Evolutionary conservation across 2,888 invertebrate species (phyloP), one percentile per base, ranked within the genome.

Genomic region (Baccha elongata): DNA sequence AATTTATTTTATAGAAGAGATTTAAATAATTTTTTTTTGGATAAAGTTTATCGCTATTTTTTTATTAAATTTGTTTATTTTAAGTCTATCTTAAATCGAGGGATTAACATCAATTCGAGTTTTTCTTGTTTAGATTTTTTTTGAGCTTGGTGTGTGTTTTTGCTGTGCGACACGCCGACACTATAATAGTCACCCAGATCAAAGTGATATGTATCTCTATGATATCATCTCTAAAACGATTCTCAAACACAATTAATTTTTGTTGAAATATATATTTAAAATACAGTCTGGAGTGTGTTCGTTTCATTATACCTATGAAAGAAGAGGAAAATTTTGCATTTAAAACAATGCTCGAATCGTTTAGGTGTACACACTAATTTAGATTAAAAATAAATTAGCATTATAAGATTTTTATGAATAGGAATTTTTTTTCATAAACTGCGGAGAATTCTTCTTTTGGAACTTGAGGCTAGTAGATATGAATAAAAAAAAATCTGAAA

Each of bases 171-270:
- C 42, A 15, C 5, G 10, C 3, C 35, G 11, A 35, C 13, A 29
- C 17, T 29, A 3, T 23, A 40, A n/a, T 19, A 1, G 10, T 44
- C 15, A 4, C 15, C 29, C 21, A 17, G 60, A 62, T 65, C 55
- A 29, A 40, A 42, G 69, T 58, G 42, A 29, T 44, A 42, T 65
- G 65, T n/a, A n/a, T n/a, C n/a, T 78, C 79, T 62, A 79, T 79
- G 79, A 80, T 80, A 69, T 80, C 80, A 80, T 74, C 65, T 74
- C 58, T 74, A 55, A 73, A 79, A 80, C 64, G 52, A 72, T 44
- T 55, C 37, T 52, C 48, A 69, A 64, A 50, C 42, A 44, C 37
- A 60, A 44, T 44, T 44, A 17, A 44, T 60, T 60, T 42, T 26
- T 15, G 6, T 15, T 19, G 55, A 37, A 13, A 19, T 17, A 5